These are phyloP conservation scores for Operophtera brumata DNA, from an alignment of 2,888 invertebrate genomes.

Conservation along the genomic window DNA sequence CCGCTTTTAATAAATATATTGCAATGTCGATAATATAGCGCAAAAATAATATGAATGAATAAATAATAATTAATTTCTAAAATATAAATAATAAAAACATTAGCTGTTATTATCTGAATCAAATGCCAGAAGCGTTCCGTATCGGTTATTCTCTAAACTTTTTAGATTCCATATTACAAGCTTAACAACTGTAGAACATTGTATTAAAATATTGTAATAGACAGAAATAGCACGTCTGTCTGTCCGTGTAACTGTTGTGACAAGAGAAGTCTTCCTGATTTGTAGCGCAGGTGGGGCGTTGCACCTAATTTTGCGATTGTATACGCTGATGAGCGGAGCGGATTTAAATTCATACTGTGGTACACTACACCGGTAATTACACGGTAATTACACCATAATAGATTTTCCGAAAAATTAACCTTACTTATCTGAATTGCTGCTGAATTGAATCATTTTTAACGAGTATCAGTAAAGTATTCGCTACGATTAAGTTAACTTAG, in stretches of 20 bases:
- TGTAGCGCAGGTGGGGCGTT: slow-evolving; percentile 62
- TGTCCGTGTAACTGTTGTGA: slow-evolving; percentile 56
- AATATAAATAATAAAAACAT: no score
- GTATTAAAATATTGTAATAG: slow-evolving; percentile 11
- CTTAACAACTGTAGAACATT: not conserved
- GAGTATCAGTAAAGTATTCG: no score
- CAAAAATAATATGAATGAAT: no score
- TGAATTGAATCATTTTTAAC: no score
- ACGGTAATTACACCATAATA: no score
- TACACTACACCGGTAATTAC: no score
- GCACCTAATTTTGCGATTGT: slow-evolving; percentile 34
- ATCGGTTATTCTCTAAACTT: not conserved
- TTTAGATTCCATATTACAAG: not conserved
- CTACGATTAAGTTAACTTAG: no score
- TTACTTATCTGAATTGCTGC: no score
- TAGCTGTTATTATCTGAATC: not conserved
- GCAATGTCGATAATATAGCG: no score
- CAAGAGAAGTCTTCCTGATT: slow-evolving; percentile 67
- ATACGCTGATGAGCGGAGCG: slow-evolving; percentile 33
- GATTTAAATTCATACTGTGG: not conserved
- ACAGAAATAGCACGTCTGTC: slow-evolving; percentile 33
- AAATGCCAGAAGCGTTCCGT: not conserved
- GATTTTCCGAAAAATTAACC: no score
- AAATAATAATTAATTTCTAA: no score
- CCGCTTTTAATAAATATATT: no score